Evolutionary conservation across 92 coral and sea anemone genomes (phyloP).

Genomic region (Paragorgia papillata): DNA sequence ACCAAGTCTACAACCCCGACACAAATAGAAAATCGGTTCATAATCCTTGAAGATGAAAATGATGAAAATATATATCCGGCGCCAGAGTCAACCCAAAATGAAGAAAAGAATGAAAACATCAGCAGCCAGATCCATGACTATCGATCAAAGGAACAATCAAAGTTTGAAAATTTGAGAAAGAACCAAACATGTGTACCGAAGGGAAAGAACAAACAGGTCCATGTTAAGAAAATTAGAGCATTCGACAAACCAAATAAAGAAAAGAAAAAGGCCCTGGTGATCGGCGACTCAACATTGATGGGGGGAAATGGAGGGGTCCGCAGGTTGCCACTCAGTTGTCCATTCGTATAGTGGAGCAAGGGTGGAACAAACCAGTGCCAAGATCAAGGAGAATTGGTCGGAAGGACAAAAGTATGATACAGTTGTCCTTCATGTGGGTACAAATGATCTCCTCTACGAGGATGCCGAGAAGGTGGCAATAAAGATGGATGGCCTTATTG

Average conservation of each 20-base stretch:
- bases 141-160: too few relatives aligned
- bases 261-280: conserved; percentile 9
- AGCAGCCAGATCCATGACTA: too few relatives aligned
- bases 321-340: conserved; percentile 29
- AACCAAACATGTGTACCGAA: neutral
- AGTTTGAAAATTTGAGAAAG: neutral
- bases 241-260: neutral
- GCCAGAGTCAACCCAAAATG: neutral
- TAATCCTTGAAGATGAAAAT: conserved; percentile 12
- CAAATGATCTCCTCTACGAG: conserved; percentile 13
- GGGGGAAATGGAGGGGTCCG: conserved; percentile 6
- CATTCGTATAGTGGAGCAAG: conserved; percentile 17
- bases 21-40: conserved; percentile 7
- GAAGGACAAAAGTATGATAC: conserved; percentile 7
- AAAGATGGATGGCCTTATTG: conserved; percentile 13
- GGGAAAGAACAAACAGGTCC: neutral
- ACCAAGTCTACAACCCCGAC: conserved; percentile 4
- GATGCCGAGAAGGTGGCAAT: conserved; percentile 8
- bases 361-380: conserved; percentile 26
- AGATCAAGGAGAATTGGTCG: neutral
- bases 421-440: too few relatives aligned
- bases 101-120: conserved; percentile 3
- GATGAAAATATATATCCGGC: neutral
- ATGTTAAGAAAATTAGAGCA: neutral
- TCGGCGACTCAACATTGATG: conserved; percentile 13